phyloP scores from a whole-genome alignment of 2,888 invertebrate species.

The Oscheius sp. region DNA sequence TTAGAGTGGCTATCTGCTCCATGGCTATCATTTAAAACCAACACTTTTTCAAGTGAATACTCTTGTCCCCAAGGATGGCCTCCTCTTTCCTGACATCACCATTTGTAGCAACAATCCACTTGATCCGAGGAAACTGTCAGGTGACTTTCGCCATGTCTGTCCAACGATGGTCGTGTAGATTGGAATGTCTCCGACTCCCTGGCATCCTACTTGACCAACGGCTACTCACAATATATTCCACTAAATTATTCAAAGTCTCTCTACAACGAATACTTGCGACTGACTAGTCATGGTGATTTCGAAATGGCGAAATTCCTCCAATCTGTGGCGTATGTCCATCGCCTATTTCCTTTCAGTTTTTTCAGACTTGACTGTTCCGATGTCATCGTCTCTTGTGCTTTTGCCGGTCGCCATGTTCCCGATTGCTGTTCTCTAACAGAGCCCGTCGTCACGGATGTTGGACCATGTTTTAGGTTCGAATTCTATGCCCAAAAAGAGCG shows the following conservation, averaged over 20 bases:
- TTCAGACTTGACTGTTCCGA: slow-evolving; percentile 48
- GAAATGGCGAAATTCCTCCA: slow-evolving; percentile 41
- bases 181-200: slow-evolving; percentile 46
- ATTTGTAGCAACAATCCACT: slow-evolving; percentile 46
- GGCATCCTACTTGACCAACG: slow-evolving; percentile 42
- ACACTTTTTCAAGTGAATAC: slow-evolving; percentile 62
- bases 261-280: slow-evolving; percentile 28
- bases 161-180: slow-evolving; percentile 34
- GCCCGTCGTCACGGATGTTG: slow-evolving; percentile 53
- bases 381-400: slow-evolving; percentile 54
- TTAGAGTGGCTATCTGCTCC: slow-evolving; percentile 60
- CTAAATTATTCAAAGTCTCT: background rate
- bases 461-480: slow-evolving; percentile 46
- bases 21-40: slow-evolving; percentile 62
- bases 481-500: background rate
- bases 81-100: slow-evolving; percentile 60
- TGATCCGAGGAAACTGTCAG: slow-evolving; percentile 26
- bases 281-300: slow-evolving; percentile 27
- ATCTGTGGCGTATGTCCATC: slow-evolving; percentile 39
- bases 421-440: slow-evolving; percentile 51
- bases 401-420: slow-evolving; percentile 42
- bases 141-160: background rate
- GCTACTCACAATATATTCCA: slow-evolving; percentile 32
- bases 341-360: background rate
- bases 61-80: slow-evolving; percentile 52